phyloP scores from a whole-genome alignment of 2,113 vertebrate genomes.

The Ovibos moschatus region DNA sequence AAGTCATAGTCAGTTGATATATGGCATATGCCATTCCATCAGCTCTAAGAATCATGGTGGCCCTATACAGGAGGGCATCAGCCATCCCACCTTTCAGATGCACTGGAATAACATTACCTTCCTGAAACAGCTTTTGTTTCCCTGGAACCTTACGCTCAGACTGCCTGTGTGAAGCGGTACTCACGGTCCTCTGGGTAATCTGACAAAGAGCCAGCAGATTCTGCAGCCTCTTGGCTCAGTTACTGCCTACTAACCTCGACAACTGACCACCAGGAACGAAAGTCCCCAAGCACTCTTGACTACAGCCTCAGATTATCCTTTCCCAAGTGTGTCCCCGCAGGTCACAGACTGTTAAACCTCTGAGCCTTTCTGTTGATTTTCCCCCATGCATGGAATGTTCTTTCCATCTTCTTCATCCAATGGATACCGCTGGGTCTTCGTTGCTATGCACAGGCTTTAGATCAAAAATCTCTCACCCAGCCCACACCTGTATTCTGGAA shows the following conservation, averaged over 20 bases:
- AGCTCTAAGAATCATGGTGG: slow-evolving; percentile 84
- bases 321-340: background rate
- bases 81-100: slow-evolving; percentile 88
- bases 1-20: background rate
- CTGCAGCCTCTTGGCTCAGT: slow-evolving; percentile 71
- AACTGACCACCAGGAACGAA: background rate
- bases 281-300: background rate
- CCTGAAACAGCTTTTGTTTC: slow-evolving; percentile 94
- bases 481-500: background rate
- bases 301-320: background rate
- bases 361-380: background rate
- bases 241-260: background rate
- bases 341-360: background rate
- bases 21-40: slow-evolving; percentile 71
- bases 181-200: slow-evolving; percentile 85
- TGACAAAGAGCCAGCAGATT: slow-evolving; percentile 81
- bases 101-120: slow-evolving; percentile 91
- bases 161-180: slow-evolving; percentile 83
- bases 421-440: background rate
- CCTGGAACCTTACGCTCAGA: slow-evolving; percentile 85
- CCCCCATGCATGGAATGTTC: background rate
- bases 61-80: slow-evolving; percentile 87
- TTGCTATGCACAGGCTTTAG: background rate
- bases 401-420: background rate
- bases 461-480: background rate